Evolutionary conservation across 2,888 invertebrate species (phyloP).

Genomic region (Meganola albula): DNA sequence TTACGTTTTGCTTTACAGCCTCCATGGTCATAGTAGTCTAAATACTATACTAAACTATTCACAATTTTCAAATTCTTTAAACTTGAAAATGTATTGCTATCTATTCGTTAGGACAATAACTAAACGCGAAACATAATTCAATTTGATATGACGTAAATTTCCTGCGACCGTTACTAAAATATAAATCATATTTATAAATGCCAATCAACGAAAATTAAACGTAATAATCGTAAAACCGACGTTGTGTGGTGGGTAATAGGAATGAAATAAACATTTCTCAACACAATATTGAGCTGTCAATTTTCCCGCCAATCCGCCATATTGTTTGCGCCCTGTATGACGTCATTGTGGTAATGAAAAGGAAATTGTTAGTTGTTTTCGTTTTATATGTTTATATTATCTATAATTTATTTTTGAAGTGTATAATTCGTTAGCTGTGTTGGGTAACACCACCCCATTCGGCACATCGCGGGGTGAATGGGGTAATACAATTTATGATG

Average conservation of each 20-base stretch:
- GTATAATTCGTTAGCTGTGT: too few relatives aligned
- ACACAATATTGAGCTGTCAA: constrained; percentile 53
- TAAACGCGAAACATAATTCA: constrained; percentile 1
- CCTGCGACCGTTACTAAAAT: constrained; percentile 14
- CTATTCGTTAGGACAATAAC: too few relatives aligned
- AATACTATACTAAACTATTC: too few relatives aligned
- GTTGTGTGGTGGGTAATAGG: too few relatives aligned
- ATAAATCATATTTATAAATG: constrained; percentile 19
- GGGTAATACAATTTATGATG: constrained; percentile 39
- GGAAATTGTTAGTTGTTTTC: constrained; percentile 63
- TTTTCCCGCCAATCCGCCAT: constrained; percentile 57
- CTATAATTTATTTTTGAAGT: constrained; percentile 5
- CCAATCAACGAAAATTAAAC: constrained; percentile 22
- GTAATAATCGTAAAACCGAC: too few relatives aligned
- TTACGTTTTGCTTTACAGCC: too few relatives aligned
- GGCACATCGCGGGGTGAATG: constrained; percentile 26
- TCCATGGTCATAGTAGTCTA: too few relatives aligned
- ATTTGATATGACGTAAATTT: constrained; percentile 24
- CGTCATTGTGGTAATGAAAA: constrained; percentile 66
- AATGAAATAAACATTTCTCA: constrained; percentile 35
- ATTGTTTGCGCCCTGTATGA: constrained; percentile 60
- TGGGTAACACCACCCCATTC: constrained; percentile 15
- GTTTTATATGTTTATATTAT: constrained; percentile 33
- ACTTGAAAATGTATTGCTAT: too few relatives aligned
- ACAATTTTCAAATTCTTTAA: too few relatives aligned